Evolutionary conservation across 2,888 invertebrate species (phyloP), one percentile per base, ranked within the genome.

Genomic region (Amaurobius ferox): DNA sequence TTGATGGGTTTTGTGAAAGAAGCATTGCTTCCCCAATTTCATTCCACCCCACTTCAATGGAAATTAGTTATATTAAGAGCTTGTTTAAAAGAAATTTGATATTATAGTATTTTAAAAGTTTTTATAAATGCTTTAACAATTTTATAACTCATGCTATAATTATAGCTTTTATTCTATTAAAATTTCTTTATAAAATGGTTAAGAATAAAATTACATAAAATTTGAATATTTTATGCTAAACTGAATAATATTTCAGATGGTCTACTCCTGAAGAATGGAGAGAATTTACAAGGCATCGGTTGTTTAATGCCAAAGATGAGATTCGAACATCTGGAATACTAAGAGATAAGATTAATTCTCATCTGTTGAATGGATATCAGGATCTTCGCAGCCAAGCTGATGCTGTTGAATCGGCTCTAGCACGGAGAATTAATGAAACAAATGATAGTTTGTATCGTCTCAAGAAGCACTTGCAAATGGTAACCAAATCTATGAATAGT

Each of bases 191-290:
- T n/a, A n/a, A n/a, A n/a, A n/a, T n/a, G n/a, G n/a, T n/a, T n/a
- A n/a, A n/a, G n/a, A n/a, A n/a, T n/a, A n/a, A n/a, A n/a, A n/a
- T n/a, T n/a, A n/a, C n/a, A n/a, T n/a, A n/a, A n/a, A n/a, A 16
- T 44, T 44, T 44, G 2, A 44, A 44, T 35, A 35, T 35, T 35
- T 35, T 11, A 35, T 35, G 11, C 11, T 35, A 7, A 5, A 35
- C 11, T 26, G 23, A 16, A 3, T 55, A 9, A 28, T 32, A 19
- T 39, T 72, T n/a, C 89, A 95, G 95, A 30, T 97, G 97, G 92
- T 95, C 96, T 0, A 94, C 96, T 13, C 94, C 95, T 29, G 95
- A 95, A 89, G 95, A 95, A 89, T 97, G 97, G 95, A 96, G 96
- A 88, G 94, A 94, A 90, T 95, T 95, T 90, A 95, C 96, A 29